These are phyloP conservation scores for Drosophila mayri DNA, from an alignment of 1,140 invertebrate genomes.

Conservation along the genomic window DNA sequence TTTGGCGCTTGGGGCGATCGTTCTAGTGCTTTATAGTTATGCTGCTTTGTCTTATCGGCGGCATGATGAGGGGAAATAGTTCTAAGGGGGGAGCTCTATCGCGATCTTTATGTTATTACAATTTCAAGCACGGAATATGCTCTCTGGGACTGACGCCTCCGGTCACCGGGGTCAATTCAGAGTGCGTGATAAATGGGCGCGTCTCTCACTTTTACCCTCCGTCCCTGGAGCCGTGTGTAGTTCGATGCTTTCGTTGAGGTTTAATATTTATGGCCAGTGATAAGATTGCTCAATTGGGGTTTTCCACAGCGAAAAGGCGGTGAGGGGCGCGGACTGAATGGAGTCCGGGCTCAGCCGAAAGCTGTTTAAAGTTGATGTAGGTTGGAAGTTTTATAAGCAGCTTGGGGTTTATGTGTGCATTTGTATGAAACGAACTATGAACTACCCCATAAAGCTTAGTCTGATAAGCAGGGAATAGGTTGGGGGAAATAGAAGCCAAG, in stretches of 20 bases:
- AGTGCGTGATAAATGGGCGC: conserved; percentile 80
- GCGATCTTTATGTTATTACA: conserved; percentile 58
- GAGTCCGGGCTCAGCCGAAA: conserved; percentile 43
- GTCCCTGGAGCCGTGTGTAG: conserved; percentile 3
- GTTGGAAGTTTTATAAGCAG: conserved; percentile 74
- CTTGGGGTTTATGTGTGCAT: conserved; percentile 35
- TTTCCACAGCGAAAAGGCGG: conserved; percentile 23
- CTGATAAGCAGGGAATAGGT: conserved; percentile 38
- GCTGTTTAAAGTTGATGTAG: conserved; percentile 76
- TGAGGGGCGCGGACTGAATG: conserved; percentile 7
- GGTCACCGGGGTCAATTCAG: conserved; percentile 73
- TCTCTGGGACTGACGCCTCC: conserved; percentile 27
- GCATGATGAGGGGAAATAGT: conserved; percentile 26
- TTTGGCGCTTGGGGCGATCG: conserved; percentile 52
- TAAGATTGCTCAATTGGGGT: conserved; percentile 78
- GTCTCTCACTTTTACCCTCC: conserved; percentile 27
- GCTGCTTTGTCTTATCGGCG: conserved; percentile 60
- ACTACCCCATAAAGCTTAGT: conserved; percentile 67
- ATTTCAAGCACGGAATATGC: conserved; percentile 23
- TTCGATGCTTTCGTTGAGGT: conserved; percentile 56
- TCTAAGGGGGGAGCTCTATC: conserved; percentile 29
- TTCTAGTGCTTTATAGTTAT: conserved; percentile 44
- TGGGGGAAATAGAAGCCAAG: conserved; percentile 5
- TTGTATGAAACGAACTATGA: conserved; percentile 47
- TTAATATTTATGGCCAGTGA: conserved; percentile 78